phyloP scores from a whole-genome alignment of 2,888 invertebrate species.

The Sturmia bella region DNA sequence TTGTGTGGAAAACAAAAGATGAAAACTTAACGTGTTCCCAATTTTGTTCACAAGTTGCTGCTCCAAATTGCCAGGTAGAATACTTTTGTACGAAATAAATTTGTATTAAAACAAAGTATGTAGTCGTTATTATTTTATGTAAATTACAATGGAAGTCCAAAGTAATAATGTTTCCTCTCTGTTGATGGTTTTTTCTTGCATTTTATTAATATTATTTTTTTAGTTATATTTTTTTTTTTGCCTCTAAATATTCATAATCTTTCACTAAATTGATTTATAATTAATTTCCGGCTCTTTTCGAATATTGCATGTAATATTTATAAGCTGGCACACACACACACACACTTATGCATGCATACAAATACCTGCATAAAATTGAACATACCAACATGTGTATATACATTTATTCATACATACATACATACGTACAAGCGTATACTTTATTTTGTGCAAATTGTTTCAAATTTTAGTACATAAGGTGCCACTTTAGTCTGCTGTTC shows the following conservation, averaged over 20 bases:
- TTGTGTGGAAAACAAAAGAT: neutral
- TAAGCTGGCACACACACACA: neutral
- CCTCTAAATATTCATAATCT: slow-evolving; percentile 47
- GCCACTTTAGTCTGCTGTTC: slow-evolving; percentile 31
- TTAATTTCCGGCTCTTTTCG: slow-evolving; percentile 57
- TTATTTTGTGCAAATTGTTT: slow-evolving; percentile 2
- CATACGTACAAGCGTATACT: neutral
- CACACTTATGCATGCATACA: neutral
- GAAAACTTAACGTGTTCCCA: neutral
- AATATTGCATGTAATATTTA: slow-evolving; percentile 39
- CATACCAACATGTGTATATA: too few species aligned
- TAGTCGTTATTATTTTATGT: slow-evolving; percentile 43
- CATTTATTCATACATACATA: neutral
- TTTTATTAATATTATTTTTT: slow-evolving; percentile 27
- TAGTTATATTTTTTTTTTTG: slow-evolving; percentile 1
- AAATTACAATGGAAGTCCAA: slow-evolving; percentile 24
- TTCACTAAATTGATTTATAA: slow-evolving; percentile 57
- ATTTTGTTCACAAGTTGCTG: slow-evolving; percentile 11
- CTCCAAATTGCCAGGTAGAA: slow-evolving; percentile 10
- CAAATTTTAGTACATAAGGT: slow-evolving; percentile 31
- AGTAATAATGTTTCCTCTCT: slow-evolving; percentile 13
- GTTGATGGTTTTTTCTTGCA: slow-evolving; percentile 12
- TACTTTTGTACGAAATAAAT: slow-evolving; percentile 23
- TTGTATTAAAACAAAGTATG: slow-evolving; percentile 22
- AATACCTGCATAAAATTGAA: neutral